A percentile compares a stretch with the other conserved stretches of the same genome.
phyloP scores from a whole-genome alignment of 2,888 invertebrate species.

The Diloba caeruleocephala region DNA sequence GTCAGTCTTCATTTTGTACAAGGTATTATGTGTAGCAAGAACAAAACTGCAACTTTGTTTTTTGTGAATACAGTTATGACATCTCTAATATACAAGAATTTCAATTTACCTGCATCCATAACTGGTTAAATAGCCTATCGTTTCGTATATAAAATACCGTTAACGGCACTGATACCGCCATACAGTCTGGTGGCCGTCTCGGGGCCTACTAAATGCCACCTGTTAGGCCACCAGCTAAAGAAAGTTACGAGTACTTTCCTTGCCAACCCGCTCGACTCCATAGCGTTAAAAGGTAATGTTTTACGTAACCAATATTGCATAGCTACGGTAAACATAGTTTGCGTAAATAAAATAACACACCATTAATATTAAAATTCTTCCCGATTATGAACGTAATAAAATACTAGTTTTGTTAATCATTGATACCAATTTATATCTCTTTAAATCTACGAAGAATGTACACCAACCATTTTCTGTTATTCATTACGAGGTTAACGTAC shows the following conservation, averaged over 20 bases:
- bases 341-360: slow-evolving; percentile 19
- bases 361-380: slow-evolving; percentile 21
- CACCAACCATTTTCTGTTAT: slow-evolving; percentile 9
- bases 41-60: too few relatives aligned
- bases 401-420: slow-evolving; percentile 23
- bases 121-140: slow-evolving; percentile 13
- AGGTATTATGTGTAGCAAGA: too few relatives aligned
- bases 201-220: slow-evolving; percentile 20
- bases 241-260: slow-evolving; percentile 44
- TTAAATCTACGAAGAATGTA: slow-evolving; percentile 21
- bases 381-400: slow-evolving; percentile 3
- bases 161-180: slow-evolving; percentile 23
- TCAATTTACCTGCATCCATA: slow-evolving; percentile 1
- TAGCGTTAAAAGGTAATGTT: slow-evolving; percentile 32
- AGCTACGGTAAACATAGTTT: slow-evolving; percentile 10
- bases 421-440: slow-evolving; percentile 14
- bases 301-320: slow-evolving; percentile 38
- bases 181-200: slow-evolving; percentile 16
- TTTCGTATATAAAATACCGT: slow-evolving; percentile 21
- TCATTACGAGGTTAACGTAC: slow-evolving; percentile 46
- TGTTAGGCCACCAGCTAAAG: slow-evolving; percentile 27
- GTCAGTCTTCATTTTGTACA: too few relatives aligned
- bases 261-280: slow-evolving; percentile 10
- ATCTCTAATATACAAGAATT: background rate
- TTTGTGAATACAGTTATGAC: background rate